A percentile compares a stretch with the other conserved stretches of the same genome.
Evolutionary conservation across 2,888 invertebrate species (phyloP).

Genomic region (Dromius quadrimaculatus): DNA sequence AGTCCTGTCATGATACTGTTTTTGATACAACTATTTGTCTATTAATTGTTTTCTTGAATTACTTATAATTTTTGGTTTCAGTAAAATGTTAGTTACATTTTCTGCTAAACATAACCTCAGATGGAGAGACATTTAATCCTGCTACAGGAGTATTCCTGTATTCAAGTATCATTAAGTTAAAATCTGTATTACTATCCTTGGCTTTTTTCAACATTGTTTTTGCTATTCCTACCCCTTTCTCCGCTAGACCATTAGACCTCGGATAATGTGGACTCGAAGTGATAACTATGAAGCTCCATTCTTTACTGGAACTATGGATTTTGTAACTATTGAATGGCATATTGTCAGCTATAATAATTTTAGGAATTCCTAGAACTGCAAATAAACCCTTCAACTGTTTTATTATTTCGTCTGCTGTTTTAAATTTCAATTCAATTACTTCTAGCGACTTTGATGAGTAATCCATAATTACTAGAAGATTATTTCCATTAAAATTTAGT

Average conservation of each 20-base stretch:
- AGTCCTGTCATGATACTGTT: not conserved
- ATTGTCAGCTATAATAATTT: conserved; percentile 46
- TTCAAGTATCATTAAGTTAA: conserved; percentile 34
- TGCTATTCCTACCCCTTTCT: conserved; percentile 53
- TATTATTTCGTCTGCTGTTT: conserved; percentile 26
- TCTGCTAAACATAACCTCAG: conserved; percentile 42
- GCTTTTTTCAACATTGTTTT: conserved; percentile 48
- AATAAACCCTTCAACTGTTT: conserved; percentile 7
- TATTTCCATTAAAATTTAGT: conserved; percentile 1
- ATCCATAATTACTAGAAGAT: conserved; percentile 44
- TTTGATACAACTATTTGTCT: not conserved
- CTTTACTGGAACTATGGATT: conserved; percentile 23
- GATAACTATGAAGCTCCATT: conserved; percentile 38
- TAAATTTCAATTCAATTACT: conserved; percentile 4
- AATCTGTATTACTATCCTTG: not conserved
- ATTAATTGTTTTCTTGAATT: not conserved
- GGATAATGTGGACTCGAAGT: conserved; percentile 38
- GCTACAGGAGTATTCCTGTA: conserved; percentile 43
- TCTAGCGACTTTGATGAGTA: conserved; percentile 50
- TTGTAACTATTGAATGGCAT: conserved; percentile 25
- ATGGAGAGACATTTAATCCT: conserved; percentile 30
- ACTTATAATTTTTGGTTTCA: not conserved
- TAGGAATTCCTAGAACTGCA: conserved; percentile 33
- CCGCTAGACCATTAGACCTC: conserved; percentile 40
- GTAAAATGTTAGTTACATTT: conserved; percentile 1